A percentile compares a stretch with the other conserved stretches of the same genome.
These are phyloP conservation scores for Telenomus remus DNA, from an alignment of 1,140 invertebrate genomes.

Conservation along the genomic window DNA sequence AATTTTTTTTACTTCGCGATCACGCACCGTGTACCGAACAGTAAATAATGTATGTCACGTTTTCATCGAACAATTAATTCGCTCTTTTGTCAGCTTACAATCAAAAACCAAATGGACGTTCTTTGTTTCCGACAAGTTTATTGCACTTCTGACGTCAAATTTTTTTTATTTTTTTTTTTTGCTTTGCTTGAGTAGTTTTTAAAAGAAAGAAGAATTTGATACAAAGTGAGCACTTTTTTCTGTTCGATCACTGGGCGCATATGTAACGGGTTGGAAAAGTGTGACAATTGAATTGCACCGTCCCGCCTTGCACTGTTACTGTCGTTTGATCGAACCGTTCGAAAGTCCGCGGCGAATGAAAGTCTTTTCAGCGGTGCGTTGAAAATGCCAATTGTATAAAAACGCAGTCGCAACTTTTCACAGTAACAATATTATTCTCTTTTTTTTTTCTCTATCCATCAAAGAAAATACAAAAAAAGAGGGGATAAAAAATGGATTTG, in stretches of 20 bases:
- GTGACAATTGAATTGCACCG: constrained; percentile 11
- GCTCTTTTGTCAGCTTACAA: constrained; percentile 3
- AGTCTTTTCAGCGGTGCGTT: constrained; percentile 11
- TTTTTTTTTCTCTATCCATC: no score
- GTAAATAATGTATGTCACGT: constrained; percentile 1
- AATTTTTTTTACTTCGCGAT: no score
- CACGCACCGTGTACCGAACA: no score
- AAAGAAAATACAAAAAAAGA: no score
- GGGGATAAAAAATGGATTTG: no score
- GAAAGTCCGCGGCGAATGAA: constrained; percentile 26
- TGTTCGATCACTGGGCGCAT: neutral
- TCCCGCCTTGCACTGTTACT: constrained; percentile 5
- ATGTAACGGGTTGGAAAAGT: constrained; percentile 9
- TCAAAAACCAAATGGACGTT: constrained; percentile 5
- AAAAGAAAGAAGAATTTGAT: no score
- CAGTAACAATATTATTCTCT: no score
- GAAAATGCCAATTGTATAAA: no score
- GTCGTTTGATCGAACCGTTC: constrained; percentile 27
- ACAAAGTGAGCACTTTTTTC: no score
- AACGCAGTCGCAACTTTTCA: no score
- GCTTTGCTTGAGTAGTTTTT: no score
- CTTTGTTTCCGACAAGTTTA: constrained; percentile 16
- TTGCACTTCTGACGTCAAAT: constrained; percentile 16
- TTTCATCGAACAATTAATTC: neutral
- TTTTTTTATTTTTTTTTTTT: constrained; percentile 8